Conservation (phyloP, 2,888 invertebrate genomes). For the Lasioglossum leucozonium region DNA sequence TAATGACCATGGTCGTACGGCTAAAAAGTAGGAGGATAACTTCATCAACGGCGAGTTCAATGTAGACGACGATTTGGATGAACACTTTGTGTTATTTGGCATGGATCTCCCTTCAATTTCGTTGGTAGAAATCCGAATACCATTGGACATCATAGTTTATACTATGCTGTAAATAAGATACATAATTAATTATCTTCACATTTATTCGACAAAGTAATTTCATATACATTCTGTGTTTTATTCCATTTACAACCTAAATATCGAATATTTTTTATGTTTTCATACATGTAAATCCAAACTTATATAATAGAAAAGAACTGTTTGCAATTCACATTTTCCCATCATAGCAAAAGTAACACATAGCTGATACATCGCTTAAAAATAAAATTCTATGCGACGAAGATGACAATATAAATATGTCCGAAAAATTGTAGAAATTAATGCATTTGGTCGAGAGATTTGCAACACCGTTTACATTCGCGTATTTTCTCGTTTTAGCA, state of each 20-base stretch:
- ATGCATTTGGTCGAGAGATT: not conserved
- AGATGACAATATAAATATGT: not conserved
- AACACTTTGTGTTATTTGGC: slow-evolving; percentile 61
- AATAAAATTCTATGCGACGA: not conserved
- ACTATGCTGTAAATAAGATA: slow-evolving; percentile 48
- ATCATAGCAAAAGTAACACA: not conserved
- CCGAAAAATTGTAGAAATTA: not conserved
- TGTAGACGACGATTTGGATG: slow-evolving; percentile 67
- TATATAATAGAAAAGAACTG: slow-evolving; percentile 24
- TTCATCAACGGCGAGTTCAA: slow-evolving; percentile 90
- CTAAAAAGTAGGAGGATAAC: slow-evolving; percentile 94
- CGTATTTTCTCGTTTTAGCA: not conserved
- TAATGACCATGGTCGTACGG: slow-evolving; percentile 96
- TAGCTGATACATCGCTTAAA: not conserved
- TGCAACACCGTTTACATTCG: not conserved
- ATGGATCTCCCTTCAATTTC: slow-evolving; percentile 57
- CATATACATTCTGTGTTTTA: not conserved
- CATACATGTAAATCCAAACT: not conserved
- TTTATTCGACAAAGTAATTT: not conserved
- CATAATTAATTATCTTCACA: not conserved
- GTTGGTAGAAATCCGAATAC: slow-evolving; percentile 62
- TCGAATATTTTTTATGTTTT: not conserved
- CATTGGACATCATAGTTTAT: slow-evolving; percentile 76
- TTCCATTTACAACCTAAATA: not conserved
- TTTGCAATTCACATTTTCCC: not conserved